Base-by-base conservation (phyloP, 1,140 invertebrate species). In the Diploscapter pachys region DNA sequence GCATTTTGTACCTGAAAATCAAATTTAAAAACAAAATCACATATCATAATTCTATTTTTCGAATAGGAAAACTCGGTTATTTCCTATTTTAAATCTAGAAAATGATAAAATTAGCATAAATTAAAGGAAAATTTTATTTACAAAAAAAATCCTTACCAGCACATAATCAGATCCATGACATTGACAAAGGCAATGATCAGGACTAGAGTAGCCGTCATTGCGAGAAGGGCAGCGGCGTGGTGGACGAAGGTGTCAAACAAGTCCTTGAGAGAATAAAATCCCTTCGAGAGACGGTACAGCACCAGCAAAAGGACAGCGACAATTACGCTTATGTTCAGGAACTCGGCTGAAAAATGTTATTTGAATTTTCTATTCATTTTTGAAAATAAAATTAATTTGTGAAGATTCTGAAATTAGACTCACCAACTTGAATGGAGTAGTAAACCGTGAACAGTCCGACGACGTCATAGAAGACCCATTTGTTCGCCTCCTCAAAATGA, bases 391-490 rank as follows among this genome's bases (percentile, higher is more conserved):
- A 1, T 31, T 31, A 31, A 31, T 31, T 31, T 31, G 31, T 31
- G 0, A 31, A 31, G 31, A 31, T 31, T 31, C 31, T 31, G 31
- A 31, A 31, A 31, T 31, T 1, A 5, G 86, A 75, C 9, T 71
- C 72, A 63, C 84, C 86, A 6, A 86, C 78, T 48, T 81, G 71
- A 49, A 81, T 63, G 48, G 85, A 82, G 71, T 87, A 87, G 64
- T 77, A 80, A 13, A 88, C 78, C 77, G 87, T 85, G 52, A 87
- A 84, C 50, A 84, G 75, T 4, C 87, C 87, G 54, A 88, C 66
- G 50, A 88, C 70, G 78, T 88, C 87, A 82, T 85, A 88, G 80
- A 88, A 88, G 5, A 88, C 87, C 83, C 80, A 85, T 64, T 81
- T 77, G 57, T 71, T 83, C 51, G 73, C 76, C 70, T 83, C 83